Evolutionary conservation across 1,140 invertebrate species (phyloP).

Genomic region (Sweltsa coloradensis): DNA sequence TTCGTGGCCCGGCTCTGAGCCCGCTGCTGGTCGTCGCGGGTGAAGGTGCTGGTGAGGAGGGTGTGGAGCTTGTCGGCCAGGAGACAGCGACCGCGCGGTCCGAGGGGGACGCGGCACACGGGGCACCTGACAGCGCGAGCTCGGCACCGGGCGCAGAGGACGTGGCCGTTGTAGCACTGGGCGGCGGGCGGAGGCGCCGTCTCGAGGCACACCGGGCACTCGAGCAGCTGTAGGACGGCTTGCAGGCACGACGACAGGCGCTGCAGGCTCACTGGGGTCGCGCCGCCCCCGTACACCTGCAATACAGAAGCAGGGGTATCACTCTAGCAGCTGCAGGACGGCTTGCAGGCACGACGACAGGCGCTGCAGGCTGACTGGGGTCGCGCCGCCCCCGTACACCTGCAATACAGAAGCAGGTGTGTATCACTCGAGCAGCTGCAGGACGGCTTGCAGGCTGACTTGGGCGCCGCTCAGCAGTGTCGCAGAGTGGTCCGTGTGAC

Average conservation of each 20-base stretch:
- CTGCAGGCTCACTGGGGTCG: constrained; percentile 36
- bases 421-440: no score
- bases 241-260: constrained; percentile 34
- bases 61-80: constrained; percentile 32
- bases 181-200: constrained; percentile 44
- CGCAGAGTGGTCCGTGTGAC: no score
- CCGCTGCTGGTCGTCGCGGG: background rate
- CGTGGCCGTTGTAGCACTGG: constrained; percentile 53
- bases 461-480: no score
- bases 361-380: constrained; percentile 35
- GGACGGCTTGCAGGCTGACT: no score
- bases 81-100: constrained; percentile 37
- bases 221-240: constrained; percentile 37
- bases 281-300: constrained; percentile 36
- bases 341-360: constrained; percentile 34
- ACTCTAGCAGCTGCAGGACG: constrained; percentile 42
- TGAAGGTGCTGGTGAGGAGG: background rate
- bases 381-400: constrained; percentile 37
- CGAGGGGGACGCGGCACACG: constrained; percentile 38
- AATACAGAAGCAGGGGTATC: constrained; percentile 26
- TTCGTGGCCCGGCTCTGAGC: no score
- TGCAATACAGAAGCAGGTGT: constrained; percentile 23
- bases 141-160: constrained; percentile 45
- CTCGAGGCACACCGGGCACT: constrained; percentile 46
- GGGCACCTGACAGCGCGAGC: constrained; percentile 43